phyloP scores from a whole-genome alignment of 2,797 vertebrate species.

The Ctenopoma multispine region DNA sequence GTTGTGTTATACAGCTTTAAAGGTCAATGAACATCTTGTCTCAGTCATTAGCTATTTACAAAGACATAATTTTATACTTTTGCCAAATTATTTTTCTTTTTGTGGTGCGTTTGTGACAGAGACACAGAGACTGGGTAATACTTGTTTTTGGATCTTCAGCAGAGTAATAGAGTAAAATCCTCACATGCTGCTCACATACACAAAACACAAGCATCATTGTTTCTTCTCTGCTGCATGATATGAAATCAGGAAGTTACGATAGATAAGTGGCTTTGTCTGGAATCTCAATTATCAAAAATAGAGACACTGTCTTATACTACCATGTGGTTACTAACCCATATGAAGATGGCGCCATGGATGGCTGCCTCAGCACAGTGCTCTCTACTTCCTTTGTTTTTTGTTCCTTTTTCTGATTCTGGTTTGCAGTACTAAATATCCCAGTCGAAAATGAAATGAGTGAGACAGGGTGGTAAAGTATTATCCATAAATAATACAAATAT shows the following conservation, averaged over 20 bases:
- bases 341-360: too few species aligned
- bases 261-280: constrained; percentile 38
- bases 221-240: constrained; percentile 1
- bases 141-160: constrained; percentile 41
- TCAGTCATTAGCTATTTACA: constrained; percentile 28
- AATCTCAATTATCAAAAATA: constrained; percentile 45
- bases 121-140: constrained; percentile 5
- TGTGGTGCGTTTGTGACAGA: not conserved
- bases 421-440: not conserved
- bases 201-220: constrained; percentile 7
- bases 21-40: constrained; percentile 31
- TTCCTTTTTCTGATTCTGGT: too few species aligned
- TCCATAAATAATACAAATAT: not conserved
- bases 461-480: not conserved
- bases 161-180: constrained; percentile 12
- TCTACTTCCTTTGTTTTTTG: too few species aligned
- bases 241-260: constrained; percentile 46
- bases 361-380: too few species aligned
- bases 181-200: not conserved
- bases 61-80: constrained; percentile 4
- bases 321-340: not conserved
- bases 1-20: not conserved
- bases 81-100: not conserved
- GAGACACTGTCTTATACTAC: constrained; percentile 41
- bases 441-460: not conserved